Percentiles rank a stretch among this genome's conserved stretches.
Evolutionary conservation across 2,888 invertebrate genomes (phyloP).

Genomic region (Macaria notata): DNA sequence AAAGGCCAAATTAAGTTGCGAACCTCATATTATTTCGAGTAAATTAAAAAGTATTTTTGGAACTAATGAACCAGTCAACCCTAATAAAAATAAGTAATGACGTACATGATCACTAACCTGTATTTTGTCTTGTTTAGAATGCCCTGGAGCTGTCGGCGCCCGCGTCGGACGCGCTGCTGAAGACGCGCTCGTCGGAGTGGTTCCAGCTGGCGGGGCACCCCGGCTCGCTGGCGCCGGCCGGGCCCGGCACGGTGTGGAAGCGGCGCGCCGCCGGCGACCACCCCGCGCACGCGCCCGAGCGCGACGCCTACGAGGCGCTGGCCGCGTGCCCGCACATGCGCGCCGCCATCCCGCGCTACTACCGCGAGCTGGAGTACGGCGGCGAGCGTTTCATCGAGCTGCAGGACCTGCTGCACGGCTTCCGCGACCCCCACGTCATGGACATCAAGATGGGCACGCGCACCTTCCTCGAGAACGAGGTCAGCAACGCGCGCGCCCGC

Average conservation of each 20-base stretch:
- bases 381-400: conserved; percentile 95
- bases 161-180: conserved; percentile 92
- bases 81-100: too few relatives aligned
- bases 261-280: conserved; percentile 88
- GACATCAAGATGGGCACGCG: conserved; percentile 98
- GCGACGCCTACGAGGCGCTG: conserved; percentile 90
- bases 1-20: too few relatives aligned
- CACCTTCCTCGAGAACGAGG: conserved; percentile 97
- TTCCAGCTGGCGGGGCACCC: conserved; percentile 97
- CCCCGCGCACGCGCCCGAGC: conserved; percentile 87
- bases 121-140: conserved; percentile 83
- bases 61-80: too few relatives aligned
- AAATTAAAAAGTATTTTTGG: too few relatives aligned
- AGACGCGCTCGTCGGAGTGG: conserved; percentile 88
- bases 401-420: conserved; percentile 95
- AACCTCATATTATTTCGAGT: too few relatives aligned
- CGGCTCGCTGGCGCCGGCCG: conserved; percentile 95
- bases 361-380: conserved; percentile 90
- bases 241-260: conserved; percentile 97
- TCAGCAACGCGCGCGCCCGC: conserved; percentile 91
- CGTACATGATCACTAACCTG: neutral
- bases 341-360: conserved; percentile 91
- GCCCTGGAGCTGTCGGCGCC: conserved; percentile 95
- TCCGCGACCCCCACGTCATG: conserved; percentile 96
- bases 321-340: conserved; percentile 87